A percentile compares a stretch with the other conserved stretches of the same genome.
phyloP scores from a whole-genome alignment of 2,888 invertebrate species.

The Atrina japonica region DNA sequence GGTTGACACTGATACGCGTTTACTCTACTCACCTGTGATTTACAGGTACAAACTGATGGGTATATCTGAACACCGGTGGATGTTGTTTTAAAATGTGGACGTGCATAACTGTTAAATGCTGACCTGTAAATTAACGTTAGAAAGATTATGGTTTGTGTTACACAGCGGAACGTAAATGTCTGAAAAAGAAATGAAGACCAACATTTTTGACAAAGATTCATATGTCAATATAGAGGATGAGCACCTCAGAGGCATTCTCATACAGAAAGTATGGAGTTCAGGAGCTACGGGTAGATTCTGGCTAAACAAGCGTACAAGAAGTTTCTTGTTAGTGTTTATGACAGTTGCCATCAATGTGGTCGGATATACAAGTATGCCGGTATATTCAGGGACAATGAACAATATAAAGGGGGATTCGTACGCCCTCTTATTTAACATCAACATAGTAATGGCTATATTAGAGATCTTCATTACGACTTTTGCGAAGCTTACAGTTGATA shows the following conservation, averaged over 20 bases:
- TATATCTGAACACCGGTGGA: too few species aligned
- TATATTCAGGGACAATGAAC: conserved; percentile 51
- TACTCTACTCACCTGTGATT: too few species aligned
- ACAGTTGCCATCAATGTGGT: conserved; percentile 47
- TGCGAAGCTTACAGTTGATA: conserved; percentile 34
- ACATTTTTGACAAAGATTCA: too few species aligned
- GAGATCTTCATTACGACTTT: conserved; percentile 38
- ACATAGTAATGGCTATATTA: conserved; percentile 44
- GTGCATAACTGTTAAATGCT: too few species aligned
- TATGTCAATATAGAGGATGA: too few species aligned
- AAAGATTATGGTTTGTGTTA: too few species aligned
- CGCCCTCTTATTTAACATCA: conserved; percentile 39
- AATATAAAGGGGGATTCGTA: conserved; percentile 45
- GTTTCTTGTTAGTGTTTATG: conserved; percentile 34
- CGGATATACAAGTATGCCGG: conserved; percentile 50
- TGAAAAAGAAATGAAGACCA: too few species aligned
- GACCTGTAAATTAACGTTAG: too few species aligned
- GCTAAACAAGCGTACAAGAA: conserved; percentile 1
- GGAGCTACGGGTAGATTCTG: conserved; percentile 1
- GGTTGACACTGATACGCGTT: too few species aligned
- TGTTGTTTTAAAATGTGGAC: too few species aligned
- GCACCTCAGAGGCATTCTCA: background rate
- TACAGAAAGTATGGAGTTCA: conserved; percentile 14
- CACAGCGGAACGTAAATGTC: too few species aligned
- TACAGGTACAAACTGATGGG: too few species aligned